Evolutionary conservation across 2,797 vertebrate genomes (phyloP), one percentile per base, ranked within the genome.

Genomic region (Lates japonicus): DNA sequence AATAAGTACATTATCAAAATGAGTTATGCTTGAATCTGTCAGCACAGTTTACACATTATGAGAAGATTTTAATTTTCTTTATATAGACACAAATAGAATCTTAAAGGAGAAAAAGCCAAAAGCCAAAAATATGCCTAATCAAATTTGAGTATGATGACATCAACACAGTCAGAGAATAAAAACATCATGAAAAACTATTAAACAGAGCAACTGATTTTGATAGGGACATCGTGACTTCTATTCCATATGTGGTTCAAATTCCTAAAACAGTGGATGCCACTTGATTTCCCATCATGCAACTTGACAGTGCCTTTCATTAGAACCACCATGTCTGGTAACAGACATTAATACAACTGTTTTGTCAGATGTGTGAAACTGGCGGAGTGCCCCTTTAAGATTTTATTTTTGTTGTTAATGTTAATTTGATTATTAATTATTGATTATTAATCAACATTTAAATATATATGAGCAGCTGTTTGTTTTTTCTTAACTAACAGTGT

Each of bases 281-380:
- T 58, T 31, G 31, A 7, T 25, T 59, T 80, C 44, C 65, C 51
- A 57, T 10, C 14, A 65, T 75, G 44, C 51, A 13, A 52, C 51
- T 52, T 51, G 48, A 39, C 52, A 5, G 12, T 22, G 13, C 17
- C 25, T 54, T 13, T 55, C 29, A 37, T 58, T 13, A 39, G 31
- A 70, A 25, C 6, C 33, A 22, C 14, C n/a, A 11, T 39, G 48
- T 57, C 48, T n/a, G 49, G 39, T 39, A 7, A 39, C 39, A 9
- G 7, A 10, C 39, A 9, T 39, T 39, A 39, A 7, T 16, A 44
- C 42, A 9, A 17, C 42, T 44, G 42, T 44, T 44, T 16, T 44
- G 42, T 44, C 42, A 44, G 39, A 9, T 39, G 39, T 39, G 39
- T 39, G 10, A 39, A 39, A 39, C 2, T 14, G 12, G 41, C 14